Conservation (phyloP, 2,797 vertebrate genomes). For the Aplochiton taeniatus region DNA sequence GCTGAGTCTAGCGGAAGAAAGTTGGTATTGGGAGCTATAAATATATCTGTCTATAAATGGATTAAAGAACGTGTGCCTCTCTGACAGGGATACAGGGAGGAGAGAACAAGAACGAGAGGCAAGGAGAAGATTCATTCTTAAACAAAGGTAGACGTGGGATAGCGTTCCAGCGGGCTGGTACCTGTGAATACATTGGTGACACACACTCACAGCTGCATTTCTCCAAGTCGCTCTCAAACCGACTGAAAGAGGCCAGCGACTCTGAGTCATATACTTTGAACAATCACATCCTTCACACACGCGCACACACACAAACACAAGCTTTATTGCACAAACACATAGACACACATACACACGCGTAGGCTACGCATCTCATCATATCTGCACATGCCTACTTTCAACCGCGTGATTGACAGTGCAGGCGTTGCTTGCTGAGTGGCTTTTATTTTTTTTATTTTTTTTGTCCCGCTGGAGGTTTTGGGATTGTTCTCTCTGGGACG, state of each 20-base stretch:
- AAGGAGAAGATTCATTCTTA: slow-evolving; percentile 3
- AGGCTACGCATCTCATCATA: neutral
- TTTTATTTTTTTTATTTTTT: neutral
- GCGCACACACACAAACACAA: neutral
- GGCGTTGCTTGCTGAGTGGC: slow-evolving; percentile 12
- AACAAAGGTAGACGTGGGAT: neutral
- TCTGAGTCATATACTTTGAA: neutral
- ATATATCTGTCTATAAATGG: slow-evolving; percentile 19
- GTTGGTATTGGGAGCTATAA: slow-evolving; percentile 36
- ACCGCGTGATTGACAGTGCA: neutral
- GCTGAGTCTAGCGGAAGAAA: slow-evolving; percentile 51
- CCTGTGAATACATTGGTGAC: neutral
- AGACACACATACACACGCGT: slow-evolving; percentile 1
- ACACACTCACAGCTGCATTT: neutral
- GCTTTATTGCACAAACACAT: neutral
- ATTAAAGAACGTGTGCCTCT: slow-evolving; percentile 24
- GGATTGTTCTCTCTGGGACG: slow-evolving; percentile 31
- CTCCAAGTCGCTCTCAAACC: neutral
- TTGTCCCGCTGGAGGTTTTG: neutral
- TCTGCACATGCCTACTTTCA: slow-evolving; percentile 21
- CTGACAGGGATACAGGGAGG: slow-evolving; percentile 7
- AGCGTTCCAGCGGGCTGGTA: slow-evolving; percentile 32
- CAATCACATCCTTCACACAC: neutral
- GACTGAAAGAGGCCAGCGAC: neutral
- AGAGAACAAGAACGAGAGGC: neutral